phyloP scores from a whole-genome alignment of 2,888 invertebrate genomes.

The Meteorus colon region DNA sequence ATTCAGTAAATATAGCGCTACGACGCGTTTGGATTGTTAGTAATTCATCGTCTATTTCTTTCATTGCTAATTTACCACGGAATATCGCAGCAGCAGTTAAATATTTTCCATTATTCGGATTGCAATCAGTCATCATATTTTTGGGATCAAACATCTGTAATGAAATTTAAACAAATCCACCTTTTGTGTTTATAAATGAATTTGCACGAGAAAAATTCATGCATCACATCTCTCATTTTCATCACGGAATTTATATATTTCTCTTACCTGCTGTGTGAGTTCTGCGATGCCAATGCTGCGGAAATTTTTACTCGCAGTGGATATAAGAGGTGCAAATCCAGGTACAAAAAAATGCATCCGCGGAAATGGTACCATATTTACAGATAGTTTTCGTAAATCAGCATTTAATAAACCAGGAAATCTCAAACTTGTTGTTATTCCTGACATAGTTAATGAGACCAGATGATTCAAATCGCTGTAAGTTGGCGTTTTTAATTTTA shows the following conservation, averaged over 20 bases:
- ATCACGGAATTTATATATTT: background rate
- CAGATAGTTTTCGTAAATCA: conserved; percentile 91
- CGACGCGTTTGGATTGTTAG: conserved; percentile 22
- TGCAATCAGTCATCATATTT: conserved; percentile 49
- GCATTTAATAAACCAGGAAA: conserved; percentile 97
- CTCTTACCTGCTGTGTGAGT: conserved; percentile 79
- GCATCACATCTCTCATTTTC: too few species aligned
- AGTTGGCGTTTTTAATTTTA: conserved; percentile 75
- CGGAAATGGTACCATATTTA: conserved; percentile 98
- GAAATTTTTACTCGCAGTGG: conserved; percentile 81
- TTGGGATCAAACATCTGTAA: conserved; percentile 47
- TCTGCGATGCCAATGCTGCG: conserved; percentile 83
- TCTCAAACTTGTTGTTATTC: conserved; percentile 85
- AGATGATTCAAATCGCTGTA: conserved; percentile 78
- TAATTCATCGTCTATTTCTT: conserved; percentile 40
- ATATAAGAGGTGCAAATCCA: conserved; percentile 85
- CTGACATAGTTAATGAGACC: conserved; percentile 67
- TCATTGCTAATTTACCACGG: conserved; percentile 39
- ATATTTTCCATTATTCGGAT: conserved; percentile 45
- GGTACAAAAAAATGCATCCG: conserved; percentile 93
- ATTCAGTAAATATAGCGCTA: conserved; percentile 29
- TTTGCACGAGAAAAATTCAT: too few species aligned
- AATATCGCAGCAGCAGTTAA: conserved; percentile 42
- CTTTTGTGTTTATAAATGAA: too few species aligned
- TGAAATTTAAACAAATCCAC: background rate